Conservation (phyloP, 2,888 invertebrate genomes). For the Xanthia icteritia region DNA sequence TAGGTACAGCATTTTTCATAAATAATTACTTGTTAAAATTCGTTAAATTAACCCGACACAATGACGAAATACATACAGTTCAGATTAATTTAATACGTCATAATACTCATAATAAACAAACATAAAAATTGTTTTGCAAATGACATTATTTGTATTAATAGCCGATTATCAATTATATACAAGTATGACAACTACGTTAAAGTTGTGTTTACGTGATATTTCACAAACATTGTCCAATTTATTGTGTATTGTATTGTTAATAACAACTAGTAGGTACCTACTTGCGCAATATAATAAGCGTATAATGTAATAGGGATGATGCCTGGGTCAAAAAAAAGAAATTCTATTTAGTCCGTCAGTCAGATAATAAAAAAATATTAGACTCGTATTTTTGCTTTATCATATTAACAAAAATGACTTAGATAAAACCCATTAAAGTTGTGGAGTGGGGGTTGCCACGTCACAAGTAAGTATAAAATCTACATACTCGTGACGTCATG, state of each 20-base stretch:
- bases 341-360: too few relatives aligned
- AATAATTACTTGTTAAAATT: too few relatives aligned
- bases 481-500: too few relatives aligned
- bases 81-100: background rate
- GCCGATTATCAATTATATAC: constrained; percentile 29
- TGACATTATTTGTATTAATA: constrained; percentile 27
- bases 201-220: constrained; percentile 44
- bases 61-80: too few relatives aligned
- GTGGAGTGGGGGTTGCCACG: too few relatives aligned
- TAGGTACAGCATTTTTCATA: too few relatives aligned
- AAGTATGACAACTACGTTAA: constrained; percentile 43
- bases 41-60: background rate
- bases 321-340: too few relatives aligned
- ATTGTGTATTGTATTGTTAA: constrained; percentile 44
- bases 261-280: constrained; percentile 20
- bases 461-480: too few relatives aligned
- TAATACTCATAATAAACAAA: background rate
- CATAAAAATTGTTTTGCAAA: constrained; percentile 15
- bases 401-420: too few relatives aligned
- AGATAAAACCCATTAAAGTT: too few relatives aligned
- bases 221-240: constrained; percentile 46
- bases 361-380: too few relatives aligned
- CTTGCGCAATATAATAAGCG: constrained; percentile 48
- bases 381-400: too few relatives aligned
- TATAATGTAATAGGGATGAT: constrained; percentile 48